phyloP scores from a whole-genome alignment of 2,113 vertebrate species.

The Galeopterus variegatus region DNA sequence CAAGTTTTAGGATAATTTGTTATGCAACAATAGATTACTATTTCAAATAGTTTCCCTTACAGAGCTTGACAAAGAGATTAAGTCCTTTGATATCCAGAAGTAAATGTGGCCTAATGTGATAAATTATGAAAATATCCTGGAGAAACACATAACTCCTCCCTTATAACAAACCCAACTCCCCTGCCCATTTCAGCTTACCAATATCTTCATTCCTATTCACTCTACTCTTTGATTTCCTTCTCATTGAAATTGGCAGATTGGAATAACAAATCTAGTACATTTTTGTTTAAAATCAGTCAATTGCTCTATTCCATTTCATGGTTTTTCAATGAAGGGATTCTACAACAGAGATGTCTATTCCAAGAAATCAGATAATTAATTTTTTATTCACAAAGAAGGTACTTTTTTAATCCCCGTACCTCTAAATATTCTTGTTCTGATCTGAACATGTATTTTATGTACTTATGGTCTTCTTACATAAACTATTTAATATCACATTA shows the following conservation, averaged over 20 bases:
- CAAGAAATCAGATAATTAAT: not conserved
- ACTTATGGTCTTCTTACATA: not conserved
- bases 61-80: not conserved
- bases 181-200: not conserved
- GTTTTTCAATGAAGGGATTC: not conserved
- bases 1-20: not conserved
- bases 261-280: not conserved
- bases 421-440: slow-evolving; percentile 6
- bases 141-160: not conserved
- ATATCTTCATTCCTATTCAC: not conserved
- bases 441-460: not conserved
- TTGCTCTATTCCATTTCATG: not conserved
- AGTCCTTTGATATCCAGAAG: not conserved
- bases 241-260: not conserved
- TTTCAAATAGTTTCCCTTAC: not conserved
- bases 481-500: not conserved
- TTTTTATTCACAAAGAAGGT: not conserved
- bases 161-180: not conserved
- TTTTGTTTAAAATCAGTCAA: slow-evolving; percentile 27
- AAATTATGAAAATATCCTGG: not conserved
- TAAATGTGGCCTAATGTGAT: not conserved
- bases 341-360: not conserved
- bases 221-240: not conserved
- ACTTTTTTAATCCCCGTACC: not conserved
- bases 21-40: not conserved